Evolutionary conservation across 1,140 invertebrate genomes (phyloP).

Genomic region (Lucilia sericata): DNA sequence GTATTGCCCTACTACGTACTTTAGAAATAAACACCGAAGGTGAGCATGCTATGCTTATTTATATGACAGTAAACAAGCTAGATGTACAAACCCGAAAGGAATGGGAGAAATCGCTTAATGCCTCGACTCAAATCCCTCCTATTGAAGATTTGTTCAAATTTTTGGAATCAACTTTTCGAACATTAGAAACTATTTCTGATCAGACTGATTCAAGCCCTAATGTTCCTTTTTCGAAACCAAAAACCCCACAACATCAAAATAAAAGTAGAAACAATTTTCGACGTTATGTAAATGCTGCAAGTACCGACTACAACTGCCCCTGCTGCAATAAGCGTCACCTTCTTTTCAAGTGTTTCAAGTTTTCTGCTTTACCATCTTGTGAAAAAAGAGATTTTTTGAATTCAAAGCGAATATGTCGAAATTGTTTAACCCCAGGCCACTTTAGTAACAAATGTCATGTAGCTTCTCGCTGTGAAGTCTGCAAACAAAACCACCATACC

Average conservation of each 20-base stretch:
- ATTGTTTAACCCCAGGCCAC: too few species aligned
- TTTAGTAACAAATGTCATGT: too few species aligned
- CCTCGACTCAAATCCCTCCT: not conserved
- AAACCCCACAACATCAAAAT: not conserved
- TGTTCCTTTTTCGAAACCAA: too few species aligned
- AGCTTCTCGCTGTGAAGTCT: not conserved
- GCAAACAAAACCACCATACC: not conserved
- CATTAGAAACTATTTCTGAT: slow-evolving; percentile 28
- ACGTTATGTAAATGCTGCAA: too few species aligned
- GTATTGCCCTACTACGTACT: not conserved
- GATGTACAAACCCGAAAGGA: slow-evolving; percentile 23
- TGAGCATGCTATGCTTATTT: slow-evolving; percentile 2
- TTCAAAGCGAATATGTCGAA: too few species aligned
- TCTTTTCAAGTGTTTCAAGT: too few species aligned
- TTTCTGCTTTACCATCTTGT: too few species aligned
- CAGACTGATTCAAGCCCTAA: not conserved
- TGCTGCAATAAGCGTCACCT: not conserved
- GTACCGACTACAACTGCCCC: too few species aligned
- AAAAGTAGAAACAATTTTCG: too few species aligned
- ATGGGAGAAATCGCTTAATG: slow-evolving; percentile 20
- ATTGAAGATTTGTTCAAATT: slow-evolving; percentile 4
- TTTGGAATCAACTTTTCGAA: slow-evolving; percentile 25
- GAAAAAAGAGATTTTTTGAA: too few species aligned
- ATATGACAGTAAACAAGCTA: slow-evolving; percentile 2
- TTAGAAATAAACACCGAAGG: not conserved